These are phyloP conservation scores for Mythimna vitellina DNA, from an alignment of 2,888 invertebrate species.

Conservation along the genomic window DNA sequence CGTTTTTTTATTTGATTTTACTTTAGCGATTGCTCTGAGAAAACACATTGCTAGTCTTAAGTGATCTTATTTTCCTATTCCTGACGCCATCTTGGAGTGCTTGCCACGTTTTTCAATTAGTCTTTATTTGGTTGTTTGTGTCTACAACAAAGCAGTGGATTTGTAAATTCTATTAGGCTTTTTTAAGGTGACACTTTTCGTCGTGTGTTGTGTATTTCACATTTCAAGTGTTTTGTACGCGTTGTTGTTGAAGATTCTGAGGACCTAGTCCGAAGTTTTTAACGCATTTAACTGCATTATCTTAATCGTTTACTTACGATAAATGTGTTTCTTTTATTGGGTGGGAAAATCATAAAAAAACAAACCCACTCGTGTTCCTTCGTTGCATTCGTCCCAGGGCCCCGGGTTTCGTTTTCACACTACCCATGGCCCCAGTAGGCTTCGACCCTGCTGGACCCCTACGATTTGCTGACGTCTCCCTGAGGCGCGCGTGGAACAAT, in stretches of 20 bases:
- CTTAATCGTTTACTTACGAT: no score
- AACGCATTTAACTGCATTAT: no score
- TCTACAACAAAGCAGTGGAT: not conserved
- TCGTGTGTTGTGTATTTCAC: not conserved
- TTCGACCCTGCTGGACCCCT: no score
- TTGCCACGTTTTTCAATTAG: constrained; percentile 35
- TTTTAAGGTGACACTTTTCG: not conserved
- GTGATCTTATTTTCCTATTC: constrained; percentile 20
- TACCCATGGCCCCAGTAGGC: no score
- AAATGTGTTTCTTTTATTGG: no score
- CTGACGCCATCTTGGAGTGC: not conserved
- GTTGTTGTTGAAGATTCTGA: not conserved
- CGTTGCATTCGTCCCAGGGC: no score
- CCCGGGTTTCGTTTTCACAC: no score
- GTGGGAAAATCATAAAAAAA: no score
- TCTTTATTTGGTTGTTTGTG: constrained; percentile 14
- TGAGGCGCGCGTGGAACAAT: no score
- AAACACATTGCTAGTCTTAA: constrained; percentile 33
- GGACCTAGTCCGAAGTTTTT: not conserved
- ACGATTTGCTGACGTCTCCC: no score
- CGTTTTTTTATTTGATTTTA: constrained; percentile 30
- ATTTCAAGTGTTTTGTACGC: not conserved
- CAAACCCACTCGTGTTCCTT: no score
- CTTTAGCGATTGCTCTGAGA: constrained; percentile 25
- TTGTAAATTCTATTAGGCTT: not conserved